Evolutionary conservation across 2,797 vertebrate species (phyloP).

Genomic region (Pygocentrus nattereri): DNA sequence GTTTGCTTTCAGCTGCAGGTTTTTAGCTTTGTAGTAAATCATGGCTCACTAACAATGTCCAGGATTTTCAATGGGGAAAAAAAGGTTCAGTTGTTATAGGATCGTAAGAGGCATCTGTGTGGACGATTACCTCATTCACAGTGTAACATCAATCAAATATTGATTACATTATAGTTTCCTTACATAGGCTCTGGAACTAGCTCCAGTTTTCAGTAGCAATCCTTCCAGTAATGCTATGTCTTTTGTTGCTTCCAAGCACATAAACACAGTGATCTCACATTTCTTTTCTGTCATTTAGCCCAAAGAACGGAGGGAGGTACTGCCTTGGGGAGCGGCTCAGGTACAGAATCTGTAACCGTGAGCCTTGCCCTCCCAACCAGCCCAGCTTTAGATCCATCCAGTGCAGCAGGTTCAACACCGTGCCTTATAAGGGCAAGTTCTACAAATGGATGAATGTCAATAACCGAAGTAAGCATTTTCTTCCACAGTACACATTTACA

Average conservation of each 20-base stretch:
- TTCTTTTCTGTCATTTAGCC: slow-evolving; percentile 73
- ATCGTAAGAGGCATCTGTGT: background rate
- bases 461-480: slow-evolving; percentile 80
- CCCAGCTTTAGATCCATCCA: slow-evolving; percentile 90
- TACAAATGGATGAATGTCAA: slow-evolving; percentile 90
- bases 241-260: background rate
- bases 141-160: background rate
- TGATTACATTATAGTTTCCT: background rate
- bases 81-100: background rate
- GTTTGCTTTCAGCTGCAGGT: background rate
- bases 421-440: slow-evolving; percentile 88
- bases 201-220: background rate
- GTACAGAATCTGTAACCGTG: slow-evolving; percentile 83
- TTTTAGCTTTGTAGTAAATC: background rate
- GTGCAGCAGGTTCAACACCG: slow-evolving; percentile 88
- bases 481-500: background rate
- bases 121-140: background rate
- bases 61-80: background rate
- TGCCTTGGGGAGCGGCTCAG: slow-evolving; percentile 90
- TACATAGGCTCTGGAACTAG: background rate
- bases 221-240: background rate
- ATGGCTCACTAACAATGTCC: background rate
- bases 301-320: slow-evolving; percentile 87
- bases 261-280: slow-evolving; percentile 1
- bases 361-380: slow-evolving; percentile 72